A percentile compares a stretch with the other conserved stretches of the same genome.
These are phyloP conservation scores for Nomada ruficornis DNA, from an alignment of 2,888 invertebrate species.

Conservation along the genomic window DNA sequence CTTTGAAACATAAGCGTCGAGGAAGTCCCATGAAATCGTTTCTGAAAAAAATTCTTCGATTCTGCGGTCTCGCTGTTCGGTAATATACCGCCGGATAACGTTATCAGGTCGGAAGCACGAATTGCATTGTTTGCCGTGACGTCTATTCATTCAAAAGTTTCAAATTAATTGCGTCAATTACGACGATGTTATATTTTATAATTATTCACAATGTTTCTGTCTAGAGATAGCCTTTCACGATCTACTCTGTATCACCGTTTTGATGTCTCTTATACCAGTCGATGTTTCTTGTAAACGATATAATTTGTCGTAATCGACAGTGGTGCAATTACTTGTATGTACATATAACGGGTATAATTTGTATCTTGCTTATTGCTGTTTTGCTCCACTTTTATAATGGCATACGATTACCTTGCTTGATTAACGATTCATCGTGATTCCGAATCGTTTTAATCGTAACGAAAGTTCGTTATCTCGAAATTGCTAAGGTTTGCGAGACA, in stretches of 20 bases:
- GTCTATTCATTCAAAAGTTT: not conserved
- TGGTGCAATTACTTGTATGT: not conserved
- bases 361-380: not conserved
- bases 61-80: not conserved
- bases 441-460: not conserved
- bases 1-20: not conserved
- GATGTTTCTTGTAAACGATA: not conserved
- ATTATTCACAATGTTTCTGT: constrained; percentile 7
- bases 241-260: constrained; percentile 14
- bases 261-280: not conserved
- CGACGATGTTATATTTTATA: not conserved
- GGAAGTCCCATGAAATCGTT: not conserved
- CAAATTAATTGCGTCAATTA: constrained; percentile 26
- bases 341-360: not conserved
- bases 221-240: constrained; percentile 15
- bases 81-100: constrained; percentile 22
- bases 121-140: not conserved
- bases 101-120: constrained; percentile 3
- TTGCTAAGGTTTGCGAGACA: not conserved
- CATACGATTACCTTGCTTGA: not conserved
- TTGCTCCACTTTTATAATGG: not conserved
- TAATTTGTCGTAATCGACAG: constrained; percentile 1
- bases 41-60: not conserved
- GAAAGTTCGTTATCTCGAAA: not conserved
- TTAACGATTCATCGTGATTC: not conserved